Base-by-base conservation (phyloP, 2,797 vertebrate species). In the Melanotaenia nigrans region DNA sequence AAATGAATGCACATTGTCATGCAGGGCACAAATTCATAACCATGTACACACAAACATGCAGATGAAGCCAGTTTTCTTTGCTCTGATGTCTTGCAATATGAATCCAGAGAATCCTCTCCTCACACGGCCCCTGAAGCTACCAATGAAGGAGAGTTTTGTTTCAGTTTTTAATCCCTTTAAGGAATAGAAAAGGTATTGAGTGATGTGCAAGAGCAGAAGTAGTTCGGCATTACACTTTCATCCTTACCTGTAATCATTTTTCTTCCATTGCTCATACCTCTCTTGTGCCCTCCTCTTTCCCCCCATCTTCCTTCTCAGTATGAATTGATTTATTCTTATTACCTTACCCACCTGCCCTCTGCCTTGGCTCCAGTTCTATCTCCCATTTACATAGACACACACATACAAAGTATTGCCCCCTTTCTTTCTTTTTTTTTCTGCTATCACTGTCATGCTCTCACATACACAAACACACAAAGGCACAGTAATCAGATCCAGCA, bases 321-420 rank as follows among this genome's bases (percentile, higher is more conserved):
- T 80, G 85, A 86, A 91, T 86, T 91, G 87, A 93, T 92, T 91
- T 81, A 63, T 85, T 88, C 85, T 87, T 85, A 90, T 90, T 91
- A 85, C 84, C 76, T 90, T 77, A 89, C 86, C 86, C 85, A 88
- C 86, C 87, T 89, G 87, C 87, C 87, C 85, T 87, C 87, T 77
- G 82, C 81, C 87, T 81, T 82, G 78, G 65, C 76, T 88, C 71
- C 74, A 65, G 60, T 87, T 80, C 84, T 83, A 78, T 89, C 86
- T 83, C 68, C 8, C 54, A 66, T 74, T 53, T 68, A 61, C 75
- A 69, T 62, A 79, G 30, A 90, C 87, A 81, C 78, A 81, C 56
- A 78, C 1, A 75, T 6, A 71, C 47, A 22, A 30, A 35, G 59
- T 42, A 30, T 56, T 57, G 22, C 47, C 45, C 72, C 66, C 58